Percentiles rank a stretch among this genome's conserved stretches.
phyloP scores from a whole-genome alignment of 2,888 invertebrate species.

The Colostygia pectinataria region DNA sequence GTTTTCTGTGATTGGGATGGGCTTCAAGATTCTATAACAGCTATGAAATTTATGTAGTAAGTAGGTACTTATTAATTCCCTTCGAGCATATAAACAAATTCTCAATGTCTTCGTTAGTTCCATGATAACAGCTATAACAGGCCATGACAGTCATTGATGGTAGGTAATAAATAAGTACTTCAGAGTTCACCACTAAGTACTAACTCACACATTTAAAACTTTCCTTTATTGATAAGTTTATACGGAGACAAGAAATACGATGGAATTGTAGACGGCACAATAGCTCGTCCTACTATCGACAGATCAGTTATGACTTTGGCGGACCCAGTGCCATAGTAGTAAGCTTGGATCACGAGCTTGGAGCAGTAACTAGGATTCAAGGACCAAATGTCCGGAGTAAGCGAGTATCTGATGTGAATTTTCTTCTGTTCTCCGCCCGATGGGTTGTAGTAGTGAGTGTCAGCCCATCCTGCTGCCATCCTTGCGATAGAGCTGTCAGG shows the following conservation, averaged over 20 bases:
- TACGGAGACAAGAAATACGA: not conserved
- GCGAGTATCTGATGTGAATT: constrained; percentile 51
- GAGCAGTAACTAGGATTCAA: constrained; percentile 60
- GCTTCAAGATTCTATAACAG: no score
- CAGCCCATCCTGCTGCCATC: constrained; percentile 55
- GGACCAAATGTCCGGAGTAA: constrained; percentile 45
- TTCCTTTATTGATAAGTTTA: not conserved
- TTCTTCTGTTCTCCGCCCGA: constrained; percentile 47
- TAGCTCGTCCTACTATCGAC: constrained; percentile 21
- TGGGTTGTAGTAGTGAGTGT: constrained; percentile 52
- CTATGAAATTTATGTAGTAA: no score
- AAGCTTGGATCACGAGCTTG: constrained; percentile 58
- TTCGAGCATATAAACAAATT: no score
- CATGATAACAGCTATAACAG: no score
- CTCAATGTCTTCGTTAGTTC: no score
- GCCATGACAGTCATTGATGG: no score
- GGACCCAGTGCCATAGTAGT: constrained; percentile 53
- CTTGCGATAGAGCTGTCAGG: constrained; percentile 43
- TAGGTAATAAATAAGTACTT: not conserved
- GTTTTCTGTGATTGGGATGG: no score
- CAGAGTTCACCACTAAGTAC: no score
- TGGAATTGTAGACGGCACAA: no score
- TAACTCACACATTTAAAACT: no score
- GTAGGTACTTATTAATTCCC: no score
- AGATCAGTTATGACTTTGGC: constrained; percentile 47